Conservation (phyloP, 2,888 invertebrate genomes). For the Unio delphinus region DNA sequence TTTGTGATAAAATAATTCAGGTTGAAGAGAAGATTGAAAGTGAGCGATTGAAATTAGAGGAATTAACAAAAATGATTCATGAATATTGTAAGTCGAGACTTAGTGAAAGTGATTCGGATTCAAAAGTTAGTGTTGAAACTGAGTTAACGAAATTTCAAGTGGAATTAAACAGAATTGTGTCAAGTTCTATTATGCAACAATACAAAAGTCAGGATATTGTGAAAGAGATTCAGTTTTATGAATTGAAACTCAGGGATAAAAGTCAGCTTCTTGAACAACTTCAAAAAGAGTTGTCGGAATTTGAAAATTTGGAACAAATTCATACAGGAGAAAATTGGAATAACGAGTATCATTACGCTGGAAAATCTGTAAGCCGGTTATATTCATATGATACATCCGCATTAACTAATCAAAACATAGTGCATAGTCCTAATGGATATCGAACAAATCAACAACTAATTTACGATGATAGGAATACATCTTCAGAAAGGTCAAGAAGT, state of each 20-base stretch:
- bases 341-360: neutral
- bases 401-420: too few species aligned
- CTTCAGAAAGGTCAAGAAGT: too few species aligned
- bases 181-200: constrained; percentile 55
- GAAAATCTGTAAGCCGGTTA: neutral
- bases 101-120: constrained; percentile 7
- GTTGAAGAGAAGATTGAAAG: constrained; percentile 82
- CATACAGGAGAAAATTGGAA: neutral
- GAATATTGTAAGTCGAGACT: constrained; percentile 29
- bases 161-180: constrained; percentile 53
- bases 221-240: constrained; percentile 47
- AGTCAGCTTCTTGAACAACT: constrained; percentile 34
- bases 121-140: constrained; percentile 17
- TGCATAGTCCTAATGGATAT: too few species aligned
- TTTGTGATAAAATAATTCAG: constrained; percentile 82
- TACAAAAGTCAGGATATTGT: constrained; percentile 52
- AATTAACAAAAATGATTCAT: constrained; percentile 76
- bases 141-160: constrained; percentile 43
- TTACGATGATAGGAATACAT: too few species aligned
- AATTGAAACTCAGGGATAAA: constrained; percentile 34
- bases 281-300: constrained; percentile 32
- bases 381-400: too few species aligned
- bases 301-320: constrained; percentile 18
- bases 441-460: too few species aligned
- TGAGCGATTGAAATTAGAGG: constrained; percentile 82